phyloP scores from a whole-genome alignment of 2,113 vertebrate species.

The Ciconia maguari region DNA sequence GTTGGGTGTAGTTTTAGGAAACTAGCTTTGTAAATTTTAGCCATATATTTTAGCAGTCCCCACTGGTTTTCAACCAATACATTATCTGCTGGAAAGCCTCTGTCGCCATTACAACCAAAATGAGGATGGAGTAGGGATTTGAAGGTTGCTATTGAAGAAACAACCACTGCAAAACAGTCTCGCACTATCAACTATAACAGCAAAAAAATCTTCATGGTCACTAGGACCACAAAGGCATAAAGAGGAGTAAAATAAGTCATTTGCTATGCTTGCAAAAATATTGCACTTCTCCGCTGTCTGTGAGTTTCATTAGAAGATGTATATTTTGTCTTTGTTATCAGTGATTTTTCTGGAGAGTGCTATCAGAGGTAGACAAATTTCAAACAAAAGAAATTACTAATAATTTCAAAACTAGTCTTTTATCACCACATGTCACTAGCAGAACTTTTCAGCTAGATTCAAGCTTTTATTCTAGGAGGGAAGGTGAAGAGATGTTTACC shows the following conservation, averaged over 20 bases:
- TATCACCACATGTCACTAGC: not conserved
- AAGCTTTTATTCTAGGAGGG: not conserved
- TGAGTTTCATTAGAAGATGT: not conserved
- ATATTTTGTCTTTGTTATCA: not conserved
- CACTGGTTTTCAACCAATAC: not conserved
- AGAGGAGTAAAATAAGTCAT: not conserved
- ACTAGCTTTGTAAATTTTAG: not conserved
- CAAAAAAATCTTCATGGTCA: not conserved
- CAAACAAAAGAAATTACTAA: not conserved
- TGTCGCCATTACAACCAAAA: not conserved
- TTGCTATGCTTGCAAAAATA: not conserved
- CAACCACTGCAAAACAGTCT: not conserved
- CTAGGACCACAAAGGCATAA: not conserved
- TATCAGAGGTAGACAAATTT: not conserved
- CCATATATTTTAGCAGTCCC: not conserved
- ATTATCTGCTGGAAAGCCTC: not conserved
- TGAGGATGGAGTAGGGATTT: not conserved
- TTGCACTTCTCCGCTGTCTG: not conserved
- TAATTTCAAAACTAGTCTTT: not conserved
- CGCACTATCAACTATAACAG: not conserved
- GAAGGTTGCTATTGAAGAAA: not conserved
- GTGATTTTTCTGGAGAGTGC: not conserved
- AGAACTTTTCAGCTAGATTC: not conserved
- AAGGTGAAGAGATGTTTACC: not conserved
- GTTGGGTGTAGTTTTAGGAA: not conserved